Percentiles rank a stretch among this genome's conserved stretches.
Evolutionary conservation across 2,888 invertebrate species (phyloP).

Genomic region (Dryocosmus kuriphilus): DNA sequence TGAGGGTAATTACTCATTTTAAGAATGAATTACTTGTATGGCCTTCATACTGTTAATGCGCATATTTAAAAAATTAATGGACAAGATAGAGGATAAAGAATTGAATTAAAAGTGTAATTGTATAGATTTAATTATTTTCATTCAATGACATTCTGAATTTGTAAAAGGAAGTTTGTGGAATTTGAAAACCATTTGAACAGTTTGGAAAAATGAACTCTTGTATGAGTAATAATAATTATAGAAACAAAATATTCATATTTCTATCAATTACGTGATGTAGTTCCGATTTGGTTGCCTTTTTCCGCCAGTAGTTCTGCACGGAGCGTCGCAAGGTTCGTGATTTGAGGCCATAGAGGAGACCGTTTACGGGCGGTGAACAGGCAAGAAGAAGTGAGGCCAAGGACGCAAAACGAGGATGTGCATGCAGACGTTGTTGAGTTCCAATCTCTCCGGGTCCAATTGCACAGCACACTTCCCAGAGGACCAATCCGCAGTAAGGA

Average conservation of each 20-base stretch:
- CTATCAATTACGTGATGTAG: constrained; percentile 81
- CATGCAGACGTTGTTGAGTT: constrained; percentile 57
- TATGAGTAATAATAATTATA: too few relatives aligned
- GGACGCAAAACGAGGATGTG: constrained; percentile 79
- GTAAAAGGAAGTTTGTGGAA: neutral
- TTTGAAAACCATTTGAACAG: too few relatives aligned
- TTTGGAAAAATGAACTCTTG: too few relatives aligned
- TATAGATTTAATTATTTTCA: too few relatives aligned
- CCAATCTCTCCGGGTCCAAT: constrained; percentile 64
- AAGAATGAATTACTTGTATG: too few relatives aligned
- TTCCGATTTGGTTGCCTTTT: constrained; percentile 88
- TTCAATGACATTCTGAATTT: neutral
- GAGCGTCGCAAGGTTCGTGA: constrained; percentile 86
- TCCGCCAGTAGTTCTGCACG: constrained; percentile 87
- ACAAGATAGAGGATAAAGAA: too few relatives aligned
- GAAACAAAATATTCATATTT: too few relatives aligned
- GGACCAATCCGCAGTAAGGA: constrained; percentile 85
- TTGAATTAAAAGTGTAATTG: too few relatives aligned
- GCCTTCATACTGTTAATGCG: too few relatives aligned
- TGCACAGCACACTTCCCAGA: constrained; percentile 81
- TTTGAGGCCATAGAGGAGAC: constrained; percentile 88
- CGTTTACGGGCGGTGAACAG: constrained; percentile 86
- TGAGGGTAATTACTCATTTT: too few relatives aligned
- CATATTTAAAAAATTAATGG: too few relatives aligned
- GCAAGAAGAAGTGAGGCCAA: constrained; percentile 84